Conservation (phyloP, 2,113 vertebrate species). For the Pachycephala philippinensis region DNA sequence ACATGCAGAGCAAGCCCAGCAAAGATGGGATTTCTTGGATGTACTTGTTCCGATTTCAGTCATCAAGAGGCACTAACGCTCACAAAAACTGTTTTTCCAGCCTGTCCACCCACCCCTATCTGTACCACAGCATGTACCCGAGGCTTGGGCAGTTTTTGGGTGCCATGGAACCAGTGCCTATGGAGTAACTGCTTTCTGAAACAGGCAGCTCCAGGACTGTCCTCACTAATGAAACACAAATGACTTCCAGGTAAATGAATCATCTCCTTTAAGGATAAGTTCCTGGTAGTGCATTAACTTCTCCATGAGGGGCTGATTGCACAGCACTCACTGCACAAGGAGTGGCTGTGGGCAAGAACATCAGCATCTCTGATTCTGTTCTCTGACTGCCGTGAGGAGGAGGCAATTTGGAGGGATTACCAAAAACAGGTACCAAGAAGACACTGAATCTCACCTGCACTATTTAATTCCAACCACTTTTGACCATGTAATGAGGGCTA, state of each 20-base stretch:
- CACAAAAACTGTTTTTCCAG: background rate
- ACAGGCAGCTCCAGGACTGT: background rate
- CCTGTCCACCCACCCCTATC: background rate
- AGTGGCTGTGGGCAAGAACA: background rate
- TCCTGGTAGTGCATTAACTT: background rate
- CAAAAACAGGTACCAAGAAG: background rate
- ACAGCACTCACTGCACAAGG: background rate
- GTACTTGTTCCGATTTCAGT: background rate
- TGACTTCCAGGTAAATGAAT: background rate
- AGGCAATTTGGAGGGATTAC: background rate
- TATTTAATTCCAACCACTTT: background rate
- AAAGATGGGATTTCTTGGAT: background rate
- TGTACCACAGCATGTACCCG: background rate
- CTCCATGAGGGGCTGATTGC: background rate
- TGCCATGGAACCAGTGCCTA: background rate
- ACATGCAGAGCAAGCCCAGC: background rate
- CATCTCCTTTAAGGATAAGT: background rate
- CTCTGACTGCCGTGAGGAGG: background rate
- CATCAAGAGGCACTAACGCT: background rate
- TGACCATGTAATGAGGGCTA: accelerated
- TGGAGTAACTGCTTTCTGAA: background rate
- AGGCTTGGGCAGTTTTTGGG: background rate
- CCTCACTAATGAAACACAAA: background rate
- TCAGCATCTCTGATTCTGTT: background rate
- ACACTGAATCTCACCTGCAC: background rate